These are phyloP conservation scores for Melanchra persicariae DNA, from an alignment of 2,888 invertebrate species.

Conservation along the genomic window DNA sequence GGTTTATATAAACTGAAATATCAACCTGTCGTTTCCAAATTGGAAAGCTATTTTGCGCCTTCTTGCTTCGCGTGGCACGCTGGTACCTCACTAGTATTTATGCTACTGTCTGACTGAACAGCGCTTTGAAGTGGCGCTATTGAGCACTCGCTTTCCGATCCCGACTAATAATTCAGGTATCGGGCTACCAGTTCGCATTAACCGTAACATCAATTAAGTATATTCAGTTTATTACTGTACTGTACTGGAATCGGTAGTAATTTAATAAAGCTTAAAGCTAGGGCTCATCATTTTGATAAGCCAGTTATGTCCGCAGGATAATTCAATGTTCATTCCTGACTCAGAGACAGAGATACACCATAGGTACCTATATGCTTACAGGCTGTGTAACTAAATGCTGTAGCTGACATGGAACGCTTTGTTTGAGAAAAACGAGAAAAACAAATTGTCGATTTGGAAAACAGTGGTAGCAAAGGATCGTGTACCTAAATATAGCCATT, in stretches of 20 bases:
- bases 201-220: not conserved
- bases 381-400: too few relatives aligned
- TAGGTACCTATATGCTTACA: not conserved
- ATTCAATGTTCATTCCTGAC: constrained; percentile 8
- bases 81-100: not conserved
- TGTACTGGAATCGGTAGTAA: too few relatives aligned
- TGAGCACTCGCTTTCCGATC: not conserved
- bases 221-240: not conserved
- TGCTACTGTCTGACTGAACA: not conserved
- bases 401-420: too few relatives aligned
- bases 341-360: not conserved
- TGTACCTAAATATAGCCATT: not conserved
- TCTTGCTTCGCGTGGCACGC: too few relatives aligned
- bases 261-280: not conserved
- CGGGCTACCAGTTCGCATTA: not conserved
- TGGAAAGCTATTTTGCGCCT: not conserved
- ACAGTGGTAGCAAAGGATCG: not conserved
- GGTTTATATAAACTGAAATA: not conserved
- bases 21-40: constrained; percentile 5
- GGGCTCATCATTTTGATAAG: not conserved
- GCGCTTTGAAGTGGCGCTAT: not conserved
- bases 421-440: too few relatives aligned
- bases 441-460: not conserved
- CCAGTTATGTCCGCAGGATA: not conserved
- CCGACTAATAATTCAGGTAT: not conserved